Base-by-base conservation (phyloP, 2,888 invertebrate genomes). In the Tanypteryx hageni region DNA sequence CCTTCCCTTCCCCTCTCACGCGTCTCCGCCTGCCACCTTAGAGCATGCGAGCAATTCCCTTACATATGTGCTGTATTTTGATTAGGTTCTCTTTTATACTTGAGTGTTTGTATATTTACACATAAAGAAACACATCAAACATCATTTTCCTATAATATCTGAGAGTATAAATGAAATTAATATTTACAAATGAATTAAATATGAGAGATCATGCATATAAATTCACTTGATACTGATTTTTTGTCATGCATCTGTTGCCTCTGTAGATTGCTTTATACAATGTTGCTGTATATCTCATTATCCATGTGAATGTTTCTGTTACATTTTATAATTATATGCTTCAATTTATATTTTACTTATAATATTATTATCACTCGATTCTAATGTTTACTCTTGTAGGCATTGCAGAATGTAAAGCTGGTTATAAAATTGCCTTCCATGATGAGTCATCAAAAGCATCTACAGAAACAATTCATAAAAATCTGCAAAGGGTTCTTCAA, bases 401-500 rank as follows among this genome's bases (percentile, higher is more conserved):
- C 44, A 89, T 89, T 56, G 27, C 89, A 10, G 89, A 89, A 56
- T 89, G 89, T 58, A 89, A 64, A 58, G 89, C 89, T 59, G 89
- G 31, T n/a, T 64, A 89, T 11, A 89, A 89, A 27, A 64, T 89
- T n/a, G 64, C 89, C 18, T 89, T 89, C 44, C 89, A 64, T 68
- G 64, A 56, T 3, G 44, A 44, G 8, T 11, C 13, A 64, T 31
- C 64, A 9, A 44, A 61, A 14, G 56, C 13, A 13, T 44, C 44
- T 5, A 18, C 61, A 31, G 86, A 86, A 58, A 64, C n/a, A 44
- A 89, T 44, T 10, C 44, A 64, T n/a, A 89, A 89, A 61, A 56
- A 44, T 64, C 31, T 44, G 44, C n/a, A 31, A 44, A 89, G 89
- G 44, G 89, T 89, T 44, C 18, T 68, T 18, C 89, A 89, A n/a